These are phyloP conservation scores for Stomorhina lunata DNA, from an alignment of 2,888 invertebrate species.

Conservation along the genomic window DNA sequence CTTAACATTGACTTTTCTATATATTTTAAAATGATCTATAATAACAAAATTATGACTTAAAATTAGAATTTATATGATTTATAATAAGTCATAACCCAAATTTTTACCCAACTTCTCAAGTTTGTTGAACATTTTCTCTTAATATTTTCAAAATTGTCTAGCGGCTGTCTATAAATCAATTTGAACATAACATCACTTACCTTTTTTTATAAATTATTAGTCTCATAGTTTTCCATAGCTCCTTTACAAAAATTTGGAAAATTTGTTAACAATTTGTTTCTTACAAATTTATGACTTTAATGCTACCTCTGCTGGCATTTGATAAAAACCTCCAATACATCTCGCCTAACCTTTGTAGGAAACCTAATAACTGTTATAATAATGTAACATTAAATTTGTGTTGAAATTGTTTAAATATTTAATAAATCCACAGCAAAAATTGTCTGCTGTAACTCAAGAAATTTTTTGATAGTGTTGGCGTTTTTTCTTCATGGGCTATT, in stretches of 20 bases:
- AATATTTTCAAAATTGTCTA: neutral
- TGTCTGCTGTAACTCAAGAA: neutral
- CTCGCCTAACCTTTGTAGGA: neutral
- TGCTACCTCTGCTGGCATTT: neutral
- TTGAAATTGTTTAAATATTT: conserved; percentile 51
- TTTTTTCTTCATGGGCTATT: no score
- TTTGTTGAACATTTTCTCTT: neutral
- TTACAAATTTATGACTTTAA: neutral
- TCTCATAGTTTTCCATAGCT: neutral
- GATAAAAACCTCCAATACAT: neutral
- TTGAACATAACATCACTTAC: neutral
- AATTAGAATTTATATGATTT: neutral
- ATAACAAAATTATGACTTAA: neutral
- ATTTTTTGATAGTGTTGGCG: conserved; percentile 22
- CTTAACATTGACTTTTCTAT: neutral
- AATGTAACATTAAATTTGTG: conserved; percentile 41
- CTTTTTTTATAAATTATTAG: neutral
- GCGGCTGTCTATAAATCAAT: neutral
- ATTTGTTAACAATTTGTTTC: neutral
- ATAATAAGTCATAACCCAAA: neutral
- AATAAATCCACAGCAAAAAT: conserved; percentile 36
- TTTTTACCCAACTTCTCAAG: neutral
- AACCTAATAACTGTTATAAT: conserved; percentile 24
- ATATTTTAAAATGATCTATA: neutral
- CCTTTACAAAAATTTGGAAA: neutral